A percentile compares a stretch with the other conserved stretches of the same genome.
Evolutionary conservation across 2,888 invertebrate species (phyloP).

Genomic region (Rhogogaster chlorosoma): DNA sequence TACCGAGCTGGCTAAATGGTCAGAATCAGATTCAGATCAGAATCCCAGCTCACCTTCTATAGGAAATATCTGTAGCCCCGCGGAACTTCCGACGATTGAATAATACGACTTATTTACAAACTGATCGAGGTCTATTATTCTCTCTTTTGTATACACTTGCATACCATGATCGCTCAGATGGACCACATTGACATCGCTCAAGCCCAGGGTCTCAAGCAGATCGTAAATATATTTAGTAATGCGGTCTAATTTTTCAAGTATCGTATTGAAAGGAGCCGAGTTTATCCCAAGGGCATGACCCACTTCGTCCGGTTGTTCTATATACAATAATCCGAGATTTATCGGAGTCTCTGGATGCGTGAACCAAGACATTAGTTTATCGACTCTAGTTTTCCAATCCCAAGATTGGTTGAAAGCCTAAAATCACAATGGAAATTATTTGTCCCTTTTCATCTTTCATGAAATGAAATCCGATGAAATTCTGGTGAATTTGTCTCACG

Average conservation of each 20-base stretch:
- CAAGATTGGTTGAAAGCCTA: constrained; percentile 71
- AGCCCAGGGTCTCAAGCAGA: constrained; percentile 78
- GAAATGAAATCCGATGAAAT: not conserved
- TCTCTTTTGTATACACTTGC: constrained; percentile 79
- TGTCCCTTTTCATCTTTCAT: not conserved
- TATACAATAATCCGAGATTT: constrained; percentile 85
- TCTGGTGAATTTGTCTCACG: not conserved
- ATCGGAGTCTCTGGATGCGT: constrained; percentile 81
- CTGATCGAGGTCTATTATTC: constrained; percentile 81
- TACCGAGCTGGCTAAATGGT: not conserved
- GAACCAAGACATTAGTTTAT: constrained; percentile 82
- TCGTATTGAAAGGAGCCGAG: constrained; percentile 73
- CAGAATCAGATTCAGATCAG: not conserved
- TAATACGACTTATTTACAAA: constrained; percentile 79
- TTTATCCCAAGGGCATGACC: constrained; percentile 83
- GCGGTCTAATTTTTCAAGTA: constrained; percentile 79
- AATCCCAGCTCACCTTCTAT: constrained; percentile 76
- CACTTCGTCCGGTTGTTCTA: constrained; percentile 85
- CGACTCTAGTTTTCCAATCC: constrained; percentile 80
- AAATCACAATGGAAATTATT: constrained; percentile 51
- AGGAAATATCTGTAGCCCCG: constrained; percentile 82
- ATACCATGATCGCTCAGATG: constrained; percentile 89
- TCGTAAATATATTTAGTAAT: constrained; percentile 81
- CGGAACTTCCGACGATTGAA: constrained; percentile 79
- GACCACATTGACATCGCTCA: constrained; percentile 83